A percentile compares a stretch with the other conserved stretches of the same genome.
Evolutionary conservation across 2,888 invertebrate species (phyloP).

Genomic region (Drosophila multiciliata): DNA sequence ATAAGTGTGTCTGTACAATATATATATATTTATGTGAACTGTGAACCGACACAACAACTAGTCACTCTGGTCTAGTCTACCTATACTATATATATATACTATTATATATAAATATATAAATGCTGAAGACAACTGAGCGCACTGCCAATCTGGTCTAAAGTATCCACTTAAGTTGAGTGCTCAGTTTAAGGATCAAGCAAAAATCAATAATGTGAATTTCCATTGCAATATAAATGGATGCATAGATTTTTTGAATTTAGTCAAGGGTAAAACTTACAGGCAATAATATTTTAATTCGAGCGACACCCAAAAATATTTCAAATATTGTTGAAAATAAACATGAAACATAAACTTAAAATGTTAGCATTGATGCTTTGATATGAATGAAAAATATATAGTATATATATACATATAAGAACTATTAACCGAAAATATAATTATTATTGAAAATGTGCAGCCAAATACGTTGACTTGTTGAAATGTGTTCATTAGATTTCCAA

Average conservation of each 20-base stretch:
- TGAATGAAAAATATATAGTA: neutral
- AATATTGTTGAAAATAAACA: constrained; percentile 36
- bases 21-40: constrained; percentile 17
- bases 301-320: constrained; percentile 21
- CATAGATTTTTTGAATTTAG: constrained; percentile 55
- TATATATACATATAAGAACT: constrained; percentile 15
- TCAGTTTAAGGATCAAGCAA: constrained; percentile 26
- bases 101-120: constrained; percentile 8
- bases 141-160: constrained; percentile 47
- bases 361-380: constrained; percentile 54
- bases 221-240: constrained; percentile 27
- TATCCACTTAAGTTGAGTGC: constrained; percentile 49
- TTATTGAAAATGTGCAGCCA: constrained; percentile 40
- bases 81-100: neutral
- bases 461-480: constrained; percentile 59
- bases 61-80: constrained; percentile 9
- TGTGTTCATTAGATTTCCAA: constrained; percentile 50
- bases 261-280: constrained; percentile 64
- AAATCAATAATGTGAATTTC: constrained; percentile 32
- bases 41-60: constrained; percentile 14
- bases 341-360: constrained; percentile 35
- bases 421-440: constrained; percentile 29
- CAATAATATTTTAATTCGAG: constrained; percentile 53
- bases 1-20: constrained; percentile 33
- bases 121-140: constrained; percentile 45